Conservation (phyloP, 1,140 invertebrate genomes). For the Drosophila tsacasi region DNA sequence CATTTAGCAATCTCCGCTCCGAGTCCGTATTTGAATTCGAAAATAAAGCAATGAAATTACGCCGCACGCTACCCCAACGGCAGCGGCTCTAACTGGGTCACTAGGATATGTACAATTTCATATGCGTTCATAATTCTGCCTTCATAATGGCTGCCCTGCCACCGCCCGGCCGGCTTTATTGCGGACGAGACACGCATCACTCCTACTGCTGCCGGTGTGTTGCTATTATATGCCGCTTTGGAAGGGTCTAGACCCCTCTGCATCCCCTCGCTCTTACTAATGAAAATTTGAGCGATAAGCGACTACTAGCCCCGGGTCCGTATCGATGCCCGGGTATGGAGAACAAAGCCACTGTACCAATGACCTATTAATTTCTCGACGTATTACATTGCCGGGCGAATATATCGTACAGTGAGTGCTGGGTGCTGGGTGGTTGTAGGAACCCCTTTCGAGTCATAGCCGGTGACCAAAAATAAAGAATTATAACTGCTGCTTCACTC, state of each 20-base stretch:
- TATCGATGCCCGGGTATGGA: conserved; percentile 42
- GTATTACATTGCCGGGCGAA: conserved; percentile 5
- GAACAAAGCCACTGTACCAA: conserved; percentile 45
- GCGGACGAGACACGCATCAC: conserved; percentile 70
- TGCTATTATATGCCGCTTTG: conserved; percentile 25
- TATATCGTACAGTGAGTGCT: too few relatives aligned
- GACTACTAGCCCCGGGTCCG: neutral
- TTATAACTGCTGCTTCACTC: conserved; percentile 11
- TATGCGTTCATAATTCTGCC: conserved; percentile 76
- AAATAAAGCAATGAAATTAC: conserved; percentile 48
- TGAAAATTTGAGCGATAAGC: conserved; percentile 62
- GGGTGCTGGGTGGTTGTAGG: neutral
- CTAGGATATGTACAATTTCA: conserved; percentile 77
- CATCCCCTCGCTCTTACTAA: conserved; percentile 38
- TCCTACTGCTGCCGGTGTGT: conserved; percentile 6
- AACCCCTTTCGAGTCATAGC: neutral
- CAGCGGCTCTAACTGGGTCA: conserved; percentile 66
- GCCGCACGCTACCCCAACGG: conserved; percentile 51
- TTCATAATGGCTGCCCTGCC: conserved; percentile 66
- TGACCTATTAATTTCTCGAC: conserved; percentile 75
- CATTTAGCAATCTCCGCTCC: conserved; percentile 33
- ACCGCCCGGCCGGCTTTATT: conserved; percentile 48
- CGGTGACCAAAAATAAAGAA: conserved; percentile 14
- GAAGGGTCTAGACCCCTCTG: neutral
- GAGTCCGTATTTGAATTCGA: conserved; percentile 14